Base-by-base conservation (phyloP, 1,140 invertebrate genomes). In the Lanistes nyassanus region DNA sequence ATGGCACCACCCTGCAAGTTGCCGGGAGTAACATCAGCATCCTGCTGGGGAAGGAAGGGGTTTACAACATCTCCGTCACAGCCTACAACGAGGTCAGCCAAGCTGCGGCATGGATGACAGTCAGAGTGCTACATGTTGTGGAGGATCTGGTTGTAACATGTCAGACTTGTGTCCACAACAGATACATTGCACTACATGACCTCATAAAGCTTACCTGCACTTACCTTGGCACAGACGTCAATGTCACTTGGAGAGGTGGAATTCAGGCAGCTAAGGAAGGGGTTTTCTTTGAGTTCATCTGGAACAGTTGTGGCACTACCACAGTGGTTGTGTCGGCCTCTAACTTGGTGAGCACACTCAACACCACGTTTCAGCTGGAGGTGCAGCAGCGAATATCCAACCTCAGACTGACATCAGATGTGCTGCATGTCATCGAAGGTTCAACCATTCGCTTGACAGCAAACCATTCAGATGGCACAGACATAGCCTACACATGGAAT, bases 401-500 rank as follows among this genome's bases (percentile, higher is more conserved):
- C 34, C 19, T 72, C 29, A 60, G 5, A 3, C 6, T 72, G 9
- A 62, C 34, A 23, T 31, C 70, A 37, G 37, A 42, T 56, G 0
- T 23, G 7, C 31, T 26, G 9, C 23, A 60, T 13, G 42, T 37
- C 31, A 26, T 37, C 0, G 70, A 62, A 56, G 70, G 70, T 29
- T 39, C 70, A 21, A 23, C 53, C 11, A n/a, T 72, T 34, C 21
- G 42, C 19, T 55, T 72, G 70, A 72, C 39, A 26, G 51, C 60
- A 23, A 56, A n/a, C 26, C 56, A 56, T 19, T 76, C 78, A 56
- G 66, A 75, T 51, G 78, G 76, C 19, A 78, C 69, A 37, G 37
- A 76, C 71, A 55, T 76, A 2, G 56, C 23, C 5, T 79, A 77
- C 37, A 74, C 26, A 0, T 80, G 76, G 81, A 75, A 64, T 67